Percentiles rank a stretch among this genome's conserved stretches.
Conservation (phyloP, 2,888 invertebrate genomes). For the Operophtera brumata region DNA sequence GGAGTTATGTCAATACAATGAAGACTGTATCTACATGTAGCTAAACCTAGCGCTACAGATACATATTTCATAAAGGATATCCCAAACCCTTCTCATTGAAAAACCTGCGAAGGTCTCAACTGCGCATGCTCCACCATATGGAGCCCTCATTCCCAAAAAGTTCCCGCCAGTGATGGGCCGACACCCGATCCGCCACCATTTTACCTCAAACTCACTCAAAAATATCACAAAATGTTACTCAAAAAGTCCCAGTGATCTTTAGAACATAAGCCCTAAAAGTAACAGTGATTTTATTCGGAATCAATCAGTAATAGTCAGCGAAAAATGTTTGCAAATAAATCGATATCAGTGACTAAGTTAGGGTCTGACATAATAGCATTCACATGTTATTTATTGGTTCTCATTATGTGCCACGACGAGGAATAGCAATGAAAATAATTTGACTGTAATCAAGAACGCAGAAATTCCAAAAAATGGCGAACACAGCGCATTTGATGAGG, state of each 20-base stretch:
- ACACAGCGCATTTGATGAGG: conserved; percentile 93
- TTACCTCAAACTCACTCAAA: conserved; percentile 13
- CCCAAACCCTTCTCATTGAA: conserved; percentile 45
- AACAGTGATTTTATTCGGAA: neutral
- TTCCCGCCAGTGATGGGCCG: conserved; percentile 33
- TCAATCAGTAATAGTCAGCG: neutral
- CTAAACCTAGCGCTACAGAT: neutral
- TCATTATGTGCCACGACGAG: conserved; percentile 68
- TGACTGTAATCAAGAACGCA: conserved; percentile 44
- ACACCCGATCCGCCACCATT: conserved; percentile 27
- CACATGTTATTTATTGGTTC: conserved; percentile 53
- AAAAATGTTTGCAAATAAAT: conserved; percentile 49
- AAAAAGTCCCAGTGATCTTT: conserved; percentile 9
- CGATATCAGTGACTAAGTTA: conserved; percentile 37
- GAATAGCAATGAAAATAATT: conserved; percentile 46
- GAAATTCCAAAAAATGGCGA: conserved; percentile 84
- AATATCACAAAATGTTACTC: conserved; percentile 17
- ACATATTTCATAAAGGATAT: conserved; percentile 13
- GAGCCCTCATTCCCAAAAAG: conserved; percentile 36
- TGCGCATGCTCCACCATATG: conserved; percentile 58
- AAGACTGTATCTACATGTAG: neutral
- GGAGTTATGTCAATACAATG: conserved; percentile 15
- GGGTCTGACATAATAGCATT: conserved; percentile 40
- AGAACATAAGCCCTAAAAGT: neutral
- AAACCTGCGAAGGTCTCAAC: conserved; percentile 33